Evolutionary conservation across 2,888 invertebrate species (phyloP), one percentile per base, ranked within the genome.

Genomic region (Apamea epomidion): DNA sequence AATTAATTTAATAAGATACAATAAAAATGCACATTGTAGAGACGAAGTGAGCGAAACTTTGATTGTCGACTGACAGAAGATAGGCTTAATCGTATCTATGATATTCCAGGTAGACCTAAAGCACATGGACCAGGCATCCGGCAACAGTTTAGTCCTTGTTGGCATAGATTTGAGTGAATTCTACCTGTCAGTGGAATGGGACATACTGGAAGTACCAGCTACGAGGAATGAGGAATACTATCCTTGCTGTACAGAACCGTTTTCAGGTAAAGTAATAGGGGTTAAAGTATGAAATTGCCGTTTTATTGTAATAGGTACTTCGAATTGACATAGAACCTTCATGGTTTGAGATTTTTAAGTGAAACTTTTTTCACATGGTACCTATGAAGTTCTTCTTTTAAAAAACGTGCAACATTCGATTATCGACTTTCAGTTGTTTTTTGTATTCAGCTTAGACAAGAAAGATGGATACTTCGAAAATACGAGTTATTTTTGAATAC

Each of bases 151-250:
- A 65, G 99, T 99, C 0, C 98, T 98, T 92, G 98, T 98, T 74
- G 99, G 99, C 74, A 99, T 99, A 92, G 99, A 99, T 96, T 97
- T 99, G 88, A 98, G 98, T 90, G 99, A 99, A 95, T 99, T 99
- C 97, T 99, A 99, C 94, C 97, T 99, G 82, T 99, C 99, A 0
- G 99, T 99, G 0, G 99, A 99, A 96, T 99, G 99, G 99, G 99
- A 99, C 93, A 98, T 99, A 89, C 97, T 99, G 10, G 99, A 99
- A 93, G 99, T 99, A 58, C 99, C 99, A 14, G 99, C 99, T 0
- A 98, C 98, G 0, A 98, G 98, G 91, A 99, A 99, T 91, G 99
- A 99, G 93, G 99, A 99, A 94, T 99, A 98, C 92, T 99, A 99
- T 94, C 99, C 99, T 0, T 98, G 98, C 92, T 98, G 98, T 89